Conservation (phyloP, 2,888 invertebrate species). For the Netelia inedita region DNA sequence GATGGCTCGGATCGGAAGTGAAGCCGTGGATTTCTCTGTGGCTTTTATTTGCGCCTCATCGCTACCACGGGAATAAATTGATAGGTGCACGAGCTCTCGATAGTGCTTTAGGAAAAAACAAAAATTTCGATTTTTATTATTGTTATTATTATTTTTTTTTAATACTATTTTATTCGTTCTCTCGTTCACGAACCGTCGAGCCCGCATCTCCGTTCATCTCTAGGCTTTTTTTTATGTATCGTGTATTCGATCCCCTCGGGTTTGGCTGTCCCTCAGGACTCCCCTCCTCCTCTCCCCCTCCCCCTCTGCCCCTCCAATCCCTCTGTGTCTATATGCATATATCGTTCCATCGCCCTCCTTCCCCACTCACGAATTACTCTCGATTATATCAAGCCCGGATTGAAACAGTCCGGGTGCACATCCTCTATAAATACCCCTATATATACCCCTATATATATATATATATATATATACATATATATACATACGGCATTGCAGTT, state of each 20-base stretch:
- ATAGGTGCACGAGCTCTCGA: conserved; percentile 38
- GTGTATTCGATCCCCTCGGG: background rate
- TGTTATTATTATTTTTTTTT: conserved; percentile 20
- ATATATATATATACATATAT: background rate
- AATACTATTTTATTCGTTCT: conserved; percentile 8
- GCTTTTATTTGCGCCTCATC: conserved; percentile 30
- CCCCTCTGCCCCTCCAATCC: background rate
- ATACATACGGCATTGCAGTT: background rate
- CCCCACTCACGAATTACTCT: conserved; percentile 27
- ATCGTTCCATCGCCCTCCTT: background rate
- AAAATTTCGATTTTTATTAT: background rate
- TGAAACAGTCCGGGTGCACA: conserved; percentile 13
- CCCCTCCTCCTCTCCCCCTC: background rate
- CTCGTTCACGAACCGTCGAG: conserved; percentile 9
- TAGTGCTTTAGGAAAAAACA: background rate
- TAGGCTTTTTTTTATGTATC: background rate
- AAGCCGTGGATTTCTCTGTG: conserved; percentile 36
- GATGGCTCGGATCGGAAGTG: conserved; percentile 29
- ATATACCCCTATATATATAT: background rate
- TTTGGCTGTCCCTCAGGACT: background rate
- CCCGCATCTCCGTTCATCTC: conserved; percentile 46
- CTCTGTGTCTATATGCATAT: background rate
- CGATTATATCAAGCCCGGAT: conserved; percentile 43
- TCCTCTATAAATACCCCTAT: background rate
- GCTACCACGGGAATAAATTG: conserved; percentile 40